A percentile compares a stretch with the other conserved stretches of the same genome.
Evolutionary conservation across 2,113 vertebrate genomes (phyloP).

Genomic region (Hippocampus mohnikei): DNA sequence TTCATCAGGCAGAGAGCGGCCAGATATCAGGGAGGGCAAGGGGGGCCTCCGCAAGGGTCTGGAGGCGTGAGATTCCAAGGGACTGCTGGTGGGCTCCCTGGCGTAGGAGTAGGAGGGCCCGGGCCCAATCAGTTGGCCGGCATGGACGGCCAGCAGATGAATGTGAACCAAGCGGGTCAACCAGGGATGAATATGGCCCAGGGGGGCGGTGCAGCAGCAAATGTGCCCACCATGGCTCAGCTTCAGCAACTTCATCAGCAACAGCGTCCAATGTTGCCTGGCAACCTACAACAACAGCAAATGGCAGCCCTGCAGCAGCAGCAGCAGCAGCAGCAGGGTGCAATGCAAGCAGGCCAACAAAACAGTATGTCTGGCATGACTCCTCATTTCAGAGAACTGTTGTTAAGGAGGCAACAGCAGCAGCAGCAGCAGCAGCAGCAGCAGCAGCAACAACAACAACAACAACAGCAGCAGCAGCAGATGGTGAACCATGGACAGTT

Average conservation of each 20-base stretch:
- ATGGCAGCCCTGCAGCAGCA: slow-evolving; percentile 68
- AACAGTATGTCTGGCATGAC: slow-evolving; percentile 69
- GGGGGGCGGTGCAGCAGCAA: slow-evolving; percentile 50
- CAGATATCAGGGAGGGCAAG: slow-evolving; percentile 81
- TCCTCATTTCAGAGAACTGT: slow-evolving; percentile 84
- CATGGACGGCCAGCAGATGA: slow-evolving; percentile 70
- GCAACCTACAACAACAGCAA: slow-evolving; percentile 74
- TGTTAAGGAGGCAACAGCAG: slow-evolving; percentile 82
- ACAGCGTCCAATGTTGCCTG: slow-evolving; percentile 68
- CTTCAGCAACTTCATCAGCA: slow-evolving; percentile 74
- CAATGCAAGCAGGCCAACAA: slow-evolving; percentile 78
- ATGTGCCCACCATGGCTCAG: slow-evolving; percentile 81
- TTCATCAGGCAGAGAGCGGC: slow-evolving; percentile 94
- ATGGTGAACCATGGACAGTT: slow-evolving; percentile 89
- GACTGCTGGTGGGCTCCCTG: slow-evolving; percentile 56
- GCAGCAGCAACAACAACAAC: slow-evolving; percentile 39
- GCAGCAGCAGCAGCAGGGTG: slow-evolving; percentile 64
- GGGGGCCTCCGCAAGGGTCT: slow-evolving; percentile 57
- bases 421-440: slow-evolving; percentile 75
- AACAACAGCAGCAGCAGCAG: slow-evolving; percentile 69
- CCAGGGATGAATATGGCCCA: slow-evolving; percentile 82
- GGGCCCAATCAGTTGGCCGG: slow-evolving; percentile 55
- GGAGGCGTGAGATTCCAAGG: slow-evolving; percentile 79
- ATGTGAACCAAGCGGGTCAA: slow-evolving; percentile 66
- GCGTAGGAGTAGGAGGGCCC: slow-evolving; percentile 46